Evolutionary conservation across 2,888 invertebrate species (phyloP).

Genomic region (Melanargia galathea): DNA sequence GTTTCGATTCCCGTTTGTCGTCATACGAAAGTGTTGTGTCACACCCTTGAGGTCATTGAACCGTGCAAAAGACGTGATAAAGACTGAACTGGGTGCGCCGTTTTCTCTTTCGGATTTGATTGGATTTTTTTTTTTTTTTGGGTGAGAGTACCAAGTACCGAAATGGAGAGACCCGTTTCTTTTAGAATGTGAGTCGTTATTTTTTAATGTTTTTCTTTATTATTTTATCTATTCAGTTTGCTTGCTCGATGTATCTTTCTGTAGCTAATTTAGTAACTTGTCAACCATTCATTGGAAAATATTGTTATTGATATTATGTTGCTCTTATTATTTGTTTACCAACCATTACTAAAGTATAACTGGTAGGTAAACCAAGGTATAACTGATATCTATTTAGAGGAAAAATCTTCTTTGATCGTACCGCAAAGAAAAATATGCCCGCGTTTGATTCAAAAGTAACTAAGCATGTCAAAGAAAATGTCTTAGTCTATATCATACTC

Average conservation of each 20-base stretch:
- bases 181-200: constrained; percentile 47
- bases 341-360: too few species aligned
- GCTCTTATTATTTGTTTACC: background rate
- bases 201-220: constrained; percentile 10
- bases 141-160: constrained; percentile 43
- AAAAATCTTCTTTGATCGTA: too few species aligned
- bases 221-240: background rate
- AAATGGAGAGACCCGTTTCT: constrained; percentile 45
- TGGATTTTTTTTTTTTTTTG: constrained; percentile 40
- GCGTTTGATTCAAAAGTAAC: background rate
- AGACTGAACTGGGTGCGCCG: constrained; percentile 44
- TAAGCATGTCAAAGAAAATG: background rate
- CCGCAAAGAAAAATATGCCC: background rate
- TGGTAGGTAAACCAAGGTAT: too few species aligned
- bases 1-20: constrained; percentile 19
- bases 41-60: constrained; percentile 2
- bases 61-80: constrained; percentile 35
- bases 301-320: background rate
- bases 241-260: constrained; percentile 16
- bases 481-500: background rate
- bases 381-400: too few species aligned
- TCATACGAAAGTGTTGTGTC: constrained; percentile 30
- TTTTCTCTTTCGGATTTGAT: constrained; percentile 50
- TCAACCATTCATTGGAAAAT: background rate
- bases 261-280: background rate